Base-by-base conservation (phyloP, 1,140 invertebrate genomes). In the Caenorhabditis tropicalis region DNA sequence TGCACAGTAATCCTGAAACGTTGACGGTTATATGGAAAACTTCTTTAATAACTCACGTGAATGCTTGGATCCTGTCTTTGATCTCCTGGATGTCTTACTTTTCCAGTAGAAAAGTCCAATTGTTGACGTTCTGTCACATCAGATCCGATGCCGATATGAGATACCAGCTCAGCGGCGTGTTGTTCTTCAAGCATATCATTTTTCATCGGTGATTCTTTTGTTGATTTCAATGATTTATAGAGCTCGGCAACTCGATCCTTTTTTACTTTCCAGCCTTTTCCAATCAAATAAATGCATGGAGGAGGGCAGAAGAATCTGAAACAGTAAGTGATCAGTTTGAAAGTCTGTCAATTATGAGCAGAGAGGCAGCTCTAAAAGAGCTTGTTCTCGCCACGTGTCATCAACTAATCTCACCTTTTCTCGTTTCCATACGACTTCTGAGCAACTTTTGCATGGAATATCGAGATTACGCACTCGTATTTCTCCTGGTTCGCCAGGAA, bases 381-480 rank as follows among this genome's bases (percentile, higher is more conserved):
- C 21, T 46, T 15, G 39, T 65, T 58, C 39, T 60, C 36, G 27
- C 21, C 79, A 74, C 24, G 29, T 36, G 33, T 19, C 29, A 16
- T 24, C 21, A 29, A 27, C 15, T 21, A 7, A 82, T 24, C 31
- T 86, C 86, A 93, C 93, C 98, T 93, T 92, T 99, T 99, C 91
- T 99, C 98, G 92, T 99, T 99, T 70, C 98, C 98, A 92, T 99
- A 99, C 0, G 97, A 99, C 91, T 99, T 99, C 92, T 99, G 98
- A 21, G 98, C 98, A 33, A 94, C 94, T 94, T 99, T 99, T 6
- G 98, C 98, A 93, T 99, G 98, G 70, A 99, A 93, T 83, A 99
- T 98, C 5, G 98, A 96, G 29, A 99, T 85, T 16, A 86, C 85
- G 82, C 90, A 91, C 43, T 91, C 90, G 79, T 80, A 87, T 39